Evolutionary conservation across 2,113 vertebrate genomes (phyloP).

Genomic region (Willisornis vidua): DNA sequence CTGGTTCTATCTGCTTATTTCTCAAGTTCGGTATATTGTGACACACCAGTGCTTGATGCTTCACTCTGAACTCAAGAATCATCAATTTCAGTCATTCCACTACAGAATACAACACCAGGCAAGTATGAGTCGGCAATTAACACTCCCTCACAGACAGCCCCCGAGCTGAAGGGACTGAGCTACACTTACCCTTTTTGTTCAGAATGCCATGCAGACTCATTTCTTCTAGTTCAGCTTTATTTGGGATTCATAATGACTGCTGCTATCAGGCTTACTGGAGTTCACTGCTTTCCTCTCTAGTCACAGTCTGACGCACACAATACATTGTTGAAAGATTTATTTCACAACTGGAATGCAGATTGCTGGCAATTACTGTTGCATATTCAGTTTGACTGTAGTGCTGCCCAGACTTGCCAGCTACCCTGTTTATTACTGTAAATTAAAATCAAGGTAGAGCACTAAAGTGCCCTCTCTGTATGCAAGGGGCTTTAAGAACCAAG

Average conservation of each 20-base stretch:
- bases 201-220: neutral
- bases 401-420: slow-evolving; percentile 64
- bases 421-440: slow-evolving; percentile 36
- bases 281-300: slow-evolving; percentile 41
- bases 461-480: neutral
- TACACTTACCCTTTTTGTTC: neutral
- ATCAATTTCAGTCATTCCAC: neutral
- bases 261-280: slow-evolving; percentile 29
- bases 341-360: slow-evolving; percentile 67
- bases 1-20: neutral
- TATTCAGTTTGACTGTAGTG: slow-evolving; percentile 52
- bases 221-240: slow-evolving; percentile 20
- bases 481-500: neutral
- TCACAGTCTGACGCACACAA: slow-evolving; percentile 62
- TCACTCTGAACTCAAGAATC: neutral
- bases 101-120: neutral
- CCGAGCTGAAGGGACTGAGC: neutral
- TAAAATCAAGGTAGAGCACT: slow-evolving; percentile 13
- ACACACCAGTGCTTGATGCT: neutral
- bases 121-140: neutral
- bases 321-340: slow-evolving; percentile 61
- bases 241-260: slow-evolving; percentile 21
- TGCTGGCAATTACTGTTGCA: slow-evolving; percentile 60
- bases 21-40: neutral
- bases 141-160: neutral